Evolutionary conservation across 37 sponge, comb jelly and placozoan genomes (phyloP), one percentile per base, ranked within the genome.

Genomic region (Agelas oroides): DNA sequence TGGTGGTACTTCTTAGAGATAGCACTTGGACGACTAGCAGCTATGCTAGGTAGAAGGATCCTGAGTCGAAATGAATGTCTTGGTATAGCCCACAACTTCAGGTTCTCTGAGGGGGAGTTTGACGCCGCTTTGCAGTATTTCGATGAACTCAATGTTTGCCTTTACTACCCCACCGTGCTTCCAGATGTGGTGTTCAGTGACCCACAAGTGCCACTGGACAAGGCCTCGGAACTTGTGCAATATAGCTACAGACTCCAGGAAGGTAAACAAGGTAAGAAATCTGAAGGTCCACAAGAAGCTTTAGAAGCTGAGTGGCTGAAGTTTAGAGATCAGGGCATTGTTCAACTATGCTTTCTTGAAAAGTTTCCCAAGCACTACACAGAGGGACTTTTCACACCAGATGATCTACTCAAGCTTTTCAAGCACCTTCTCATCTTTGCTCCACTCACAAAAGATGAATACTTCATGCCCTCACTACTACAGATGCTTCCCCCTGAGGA

Each of bases 271-370:
- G 46, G 46, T 8, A 46, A 46, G 46, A 46, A 8, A 12, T 46
- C 38, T 37, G 65, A 5, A 25, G 1, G 0, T n/a, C 19, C n/a
- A 17, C 39, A 64, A 5, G 23, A 18, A 46, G 25, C 72, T 71
- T 25, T 34, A 35, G 52, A 38, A 1, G 65, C 37, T 78, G 6
- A 78, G 21, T 46, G 41, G 65, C 11, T n/a, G 16, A 62, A 17
- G 34, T 78, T 78, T 64, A 11, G 65, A 28, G 65, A 78, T 14
- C 65, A 40, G 24, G 79, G 79, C 3, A 36, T 78, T 34, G n/a
- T 78, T 38, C 35, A 2, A 18, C 14, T 17, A 8, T 39, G 63
- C 52, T 41, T 39, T 19, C 53, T 73, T 15, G 40, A 16, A 0
- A 73, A 40, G 17, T 73, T 73, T 52, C 40, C 40, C n/a, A 39